phyloP scores from a whole-genome alignment of 35 echinoderm and acorn worm species.

The Eucidaris tribuloides region DNA sequence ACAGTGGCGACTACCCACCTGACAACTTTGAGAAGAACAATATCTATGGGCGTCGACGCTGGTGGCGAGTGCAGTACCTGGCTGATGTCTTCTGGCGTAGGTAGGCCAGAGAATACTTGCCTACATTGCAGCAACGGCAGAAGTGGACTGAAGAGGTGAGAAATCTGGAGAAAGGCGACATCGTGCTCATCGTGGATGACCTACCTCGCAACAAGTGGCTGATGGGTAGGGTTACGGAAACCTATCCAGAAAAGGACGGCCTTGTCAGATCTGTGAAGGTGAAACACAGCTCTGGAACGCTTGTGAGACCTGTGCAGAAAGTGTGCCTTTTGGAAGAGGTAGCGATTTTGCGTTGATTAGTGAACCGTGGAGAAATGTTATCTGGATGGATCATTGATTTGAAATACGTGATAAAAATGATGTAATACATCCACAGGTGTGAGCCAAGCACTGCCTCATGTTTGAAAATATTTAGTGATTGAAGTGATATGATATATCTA shows the following conservation, averaged over 20 bases:
- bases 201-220: conserved; percentile 11
- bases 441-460: too few relatives aligned
- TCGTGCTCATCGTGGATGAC: conserved; percentile 37
- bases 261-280: conserved; percentile 22
- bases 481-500: too few relatives aligned
- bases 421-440: too few relatives aligned
- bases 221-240: neutral
- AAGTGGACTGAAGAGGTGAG: conserved; percentile 24
- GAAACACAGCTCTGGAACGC: conserved; percentile 1
- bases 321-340: conserved; percentile 23
- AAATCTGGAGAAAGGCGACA: conserved; percentile 27
- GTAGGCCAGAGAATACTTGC: conserved; percentile 57
- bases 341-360: too few relatives aligned
- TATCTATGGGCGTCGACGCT: conserved; percentile 7
- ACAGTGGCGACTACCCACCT: conserved; percentile 23
- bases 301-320: conserved; percentile 1
- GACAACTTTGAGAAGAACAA: conserved; percentile 26
- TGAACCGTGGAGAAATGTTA: too few relatives aligned
- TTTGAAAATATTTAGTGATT: too few relatives aligned
- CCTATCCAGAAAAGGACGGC: conserved; percentile 27
- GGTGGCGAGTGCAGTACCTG: conserved; percentile 56
- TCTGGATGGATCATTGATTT: too few relatives aligned
- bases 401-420: too few relatives aligned
- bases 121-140: conserved; percentile 35
- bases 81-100: conserved; percentile 52